These are phyloP conservation scores for Apodemus sylvaticus DNA, from an alignment of 2,113 vertebrate species.

Conservation along the genomic window DNA sequence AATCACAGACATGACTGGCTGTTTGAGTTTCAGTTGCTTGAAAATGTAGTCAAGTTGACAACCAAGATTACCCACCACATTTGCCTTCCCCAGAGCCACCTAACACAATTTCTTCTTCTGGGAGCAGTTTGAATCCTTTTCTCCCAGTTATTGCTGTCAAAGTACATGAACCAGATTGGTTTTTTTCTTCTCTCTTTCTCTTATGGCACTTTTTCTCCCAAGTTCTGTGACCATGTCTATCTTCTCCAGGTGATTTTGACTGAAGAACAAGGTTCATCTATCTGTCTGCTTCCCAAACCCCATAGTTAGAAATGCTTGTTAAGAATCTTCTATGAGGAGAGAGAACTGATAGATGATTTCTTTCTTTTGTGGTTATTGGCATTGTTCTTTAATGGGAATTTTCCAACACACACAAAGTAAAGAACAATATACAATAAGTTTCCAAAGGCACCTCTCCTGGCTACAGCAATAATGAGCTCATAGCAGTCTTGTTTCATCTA, in stretches of 20 bases:
- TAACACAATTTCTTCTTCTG: background rate
- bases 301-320: background rate
- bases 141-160: background rate
- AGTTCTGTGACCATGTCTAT: background rate
- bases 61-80: background rate
- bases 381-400: conserved; percentile 2
- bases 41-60: background rate
- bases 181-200: background rate
- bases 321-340: background rate
- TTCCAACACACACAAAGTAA: background rate
- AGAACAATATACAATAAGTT: background rate
- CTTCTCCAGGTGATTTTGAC: background rate
- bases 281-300: background rate
- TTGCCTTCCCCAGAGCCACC: background rate
- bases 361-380: background rate
- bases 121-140: background rate
- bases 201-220: background rate
- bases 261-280: background rate
- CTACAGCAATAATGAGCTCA: background rate
- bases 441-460: background rate
- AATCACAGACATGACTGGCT: background rate
- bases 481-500: background rate
- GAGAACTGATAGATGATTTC: background rate
- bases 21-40: background rate
- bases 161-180: background rate